Base-by-base conservation (phyloP, 2,797 vertebrate species). In the Esox lucius region DNA sequence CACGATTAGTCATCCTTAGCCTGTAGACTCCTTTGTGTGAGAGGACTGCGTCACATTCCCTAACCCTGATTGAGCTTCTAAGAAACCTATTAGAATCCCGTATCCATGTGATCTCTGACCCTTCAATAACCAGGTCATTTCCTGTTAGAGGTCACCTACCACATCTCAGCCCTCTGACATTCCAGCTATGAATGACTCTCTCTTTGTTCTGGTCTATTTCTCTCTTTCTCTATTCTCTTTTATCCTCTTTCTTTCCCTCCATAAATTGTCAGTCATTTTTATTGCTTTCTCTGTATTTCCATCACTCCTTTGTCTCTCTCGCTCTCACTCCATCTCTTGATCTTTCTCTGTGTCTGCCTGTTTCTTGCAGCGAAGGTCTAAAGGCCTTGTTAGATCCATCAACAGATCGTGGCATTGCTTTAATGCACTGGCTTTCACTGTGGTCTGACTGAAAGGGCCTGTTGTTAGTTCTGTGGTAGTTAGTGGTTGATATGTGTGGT, bases 91-190 rank as follows among this genome's bases (percentile, higher is more conserved):
- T 51, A 16, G 42, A 49, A 46, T 46, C 42, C 42, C 42, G 42
- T 46, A 46, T 12, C 28, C 51, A 33, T 33, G 5, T 35, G 35
- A 42, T n/a, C 39, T 68, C 35, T 68, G 70, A 71, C 70, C 70
- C n/a, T 51, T 31, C 33, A 56, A 19, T n/a, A 56, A 22, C 49
- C 26, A 59, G 49, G 49, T 56, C 70, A 22, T 51, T 56, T 71
- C 16, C 49, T 71, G 51, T 48, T 35, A 33, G 69, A 56, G 70
- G 70, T 71, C 49, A 35, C 26, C 31, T 59, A 35, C 42, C 42
- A 46, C 31, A 31, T 35, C 51, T 35, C 31, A 26, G 28, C 70
- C 28, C 51, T 19, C 49, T 12, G 51, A 28, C 51, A 71, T 28
- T 56, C 70, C 51, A 17, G 16, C 70, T n/a, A 59, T 71, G 49